Conservation (phyloP, 1,140 invertebrate genomes). For the Drosophila virilis region DNA sequence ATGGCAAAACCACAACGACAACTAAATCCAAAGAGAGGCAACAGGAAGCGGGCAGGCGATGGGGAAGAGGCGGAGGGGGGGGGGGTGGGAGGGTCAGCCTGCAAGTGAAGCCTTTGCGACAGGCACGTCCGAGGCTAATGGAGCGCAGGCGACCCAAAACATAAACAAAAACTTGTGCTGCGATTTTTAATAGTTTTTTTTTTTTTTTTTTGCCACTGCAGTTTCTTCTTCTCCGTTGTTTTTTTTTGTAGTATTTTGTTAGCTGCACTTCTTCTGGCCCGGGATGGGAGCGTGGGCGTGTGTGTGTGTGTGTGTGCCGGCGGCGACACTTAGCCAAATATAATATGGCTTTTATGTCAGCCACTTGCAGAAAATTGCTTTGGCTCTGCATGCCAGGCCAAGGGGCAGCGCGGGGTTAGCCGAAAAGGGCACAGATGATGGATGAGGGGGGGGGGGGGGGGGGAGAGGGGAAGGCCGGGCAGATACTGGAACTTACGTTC, state of each 20-base stretch:
- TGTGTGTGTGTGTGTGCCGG: constrained; percentile 49
- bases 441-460: neutral
- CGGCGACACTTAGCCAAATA: constrained; percentile 80
- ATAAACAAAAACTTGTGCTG: constrained; percentile 77
- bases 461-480: neutral
- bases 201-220: constrained; percentile 9
- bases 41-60: neutral
- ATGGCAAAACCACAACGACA: constrained; percentile 44
- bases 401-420: neutral
- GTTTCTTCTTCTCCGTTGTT: constrained; percentile 8
- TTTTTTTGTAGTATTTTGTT: constrained; percentile 2
- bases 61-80: neutral
- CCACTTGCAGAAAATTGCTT: constrained; percentile 78
- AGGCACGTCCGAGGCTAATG: constrained; percentile 70
- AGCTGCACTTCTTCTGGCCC: constrained; percentile 7
- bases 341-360: constrained; percentile 81
- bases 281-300: neutral
- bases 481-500: neutral
- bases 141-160: constrained; percentile 70
- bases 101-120: constrained; percentile 19
- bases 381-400: constrained; percentile 17
- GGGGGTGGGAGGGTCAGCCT: neutral
- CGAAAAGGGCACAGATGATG: too few species aligned
- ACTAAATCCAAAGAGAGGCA: constrained; percentile 52
- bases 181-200: constrained; percentile 77